A percentile compares a stretch with the other conserved stretches of the same genome.
These are phyloP conservation scores for Drosophila takahashii DNA, from an alignment of 1,140 invertebrate genomes.

Conservation along the genomic window DNA sequence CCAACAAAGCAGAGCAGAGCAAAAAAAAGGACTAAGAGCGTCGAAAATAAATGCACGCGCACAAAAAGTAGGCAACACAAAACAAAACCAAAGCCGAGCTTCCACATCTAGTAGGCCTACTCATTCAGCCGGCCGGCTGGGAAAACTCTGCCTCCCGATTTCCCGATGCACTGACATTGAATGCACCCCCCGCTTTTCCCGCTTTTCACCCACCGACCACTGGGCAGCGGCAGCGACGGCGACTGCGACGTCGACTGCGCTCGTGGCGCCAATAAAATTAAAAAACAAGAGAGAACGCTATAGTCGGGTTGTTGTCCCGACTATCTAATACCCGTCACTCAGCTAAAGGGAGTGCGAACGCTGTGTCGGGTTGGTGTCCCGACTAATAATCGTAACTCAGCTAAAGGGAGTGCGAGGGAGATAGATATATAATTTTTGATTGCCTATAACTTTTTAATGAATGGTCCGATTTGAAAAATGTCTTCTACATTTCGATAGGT, in stretches of 20 bases:
- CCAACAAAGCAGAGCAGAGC: slow-evolving; percentile 10
- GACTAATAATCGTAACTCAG: too few species aligned
- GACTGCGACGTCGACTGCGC: slow-evolving; percentile 7
- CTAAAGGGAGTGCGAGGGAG: too few species aligned
- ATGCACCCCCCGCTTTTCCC: slow-evolving; percentile 54
- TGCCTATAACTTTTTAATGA: too few species aligned
- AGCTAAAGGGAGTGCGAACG: too few species aligned
- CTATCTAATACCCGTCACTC: too few species aligned
- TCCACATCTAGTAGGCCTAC: background rate
- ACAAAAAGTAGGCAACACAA: slow-evolving; percentile 59
- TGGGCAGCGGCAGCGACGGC: background rate
- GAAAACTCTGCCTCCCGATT: slow-evolving; percentile 12
- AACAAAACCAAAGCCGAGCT: slow-evolving; percentile 37
- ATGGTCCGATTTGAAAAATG: too few species aligned
- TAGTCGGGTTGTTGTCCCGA: too few species aligned
- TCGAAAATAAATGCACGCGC: slow-evolving; percentile 36
- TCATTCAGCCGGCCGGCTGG: slow-evolving; percentile 25
- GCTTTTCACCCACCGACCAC: background rate
- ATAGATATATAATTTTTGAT: too few species aligned
- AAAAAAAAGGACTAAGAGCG: slow-evolving; percentile 38
- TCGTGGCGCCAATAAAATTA: slow-evolving; percentile 57
- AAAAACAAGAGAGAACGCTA: too few species aligned
- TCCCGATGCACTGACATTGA: slow-evolving; percentile 68
- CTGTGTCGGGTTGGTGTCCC: too few species aligned
- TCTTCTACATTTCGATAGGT: too few species aligned